phyloP scores from a whole-genome alignment of 2,888 invertebrate genomes.

The Epistrophella euchroma region DNA sequence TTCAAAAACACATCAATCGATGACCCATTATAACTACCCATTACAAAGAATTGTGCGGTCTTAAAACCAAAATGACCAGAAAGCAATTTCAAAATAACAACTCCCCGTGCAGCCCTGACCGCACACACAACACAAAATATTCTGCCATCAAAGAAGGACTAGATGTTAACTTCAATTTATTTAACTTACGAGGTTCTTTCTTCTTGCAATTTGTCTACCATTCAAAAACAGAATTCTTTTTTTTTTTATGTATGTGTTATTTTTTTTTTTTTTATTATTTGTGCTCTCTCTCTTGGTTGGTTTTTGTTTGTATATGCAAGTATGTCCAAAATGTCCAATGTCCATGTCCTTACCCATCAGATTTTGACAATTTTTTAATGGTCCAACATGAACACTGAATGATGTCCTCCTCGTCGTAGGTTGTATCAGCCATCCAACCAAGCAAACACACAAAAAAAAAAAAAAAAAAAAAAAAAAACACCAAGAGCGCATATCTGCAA shows the following conservation, averaged over 20 bases:
- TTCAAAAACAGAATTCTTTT: slow-evolving; percentile 7
- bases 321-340: slow-evolving; percentile 17
- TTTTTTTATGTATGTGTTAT: background rate
- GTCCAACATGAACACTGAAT: slow-evolving; percentile 49
- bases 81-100: slow-evolving; percentile 36
- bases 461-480: background rate
- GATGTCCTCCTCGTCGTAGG: background rate
- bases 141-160: background rate
- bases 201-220: slow-evolving; percentile 34
- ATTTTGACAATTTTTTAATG: slow-evolving; percentile 72
- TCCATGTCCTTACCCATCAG: slow-evolving; percentile 55
- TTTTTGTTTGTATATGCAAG: slow-evolving; percentile 4
- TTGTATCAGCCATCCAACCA: slow-evolving; percentile 11
- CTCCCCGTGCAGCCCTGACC: no score
- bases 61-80: slow-evolving; percentile 52
- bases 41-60: slow-evolving; percentile 29
- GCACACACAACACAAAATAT: slow-evolving; percentile 1
- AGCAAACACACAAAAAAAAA: background rate
- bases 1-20: slow-evolving; percentile 22
- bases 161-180: slow-evolving; percentile 46
- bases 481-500: slow-evolving; percentile 37
- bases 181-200: slow-evolving; percentile 33
- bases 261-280: background rate
- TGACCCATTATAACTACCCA: slow-evolving; percentile 32
- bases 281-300: background rate